A percentile compares a stretch with the other conserved stretches of the same genome.
Conservation (phyloP, 1,140 invertebrate species). For the Heliconius nattereri region DNA sequence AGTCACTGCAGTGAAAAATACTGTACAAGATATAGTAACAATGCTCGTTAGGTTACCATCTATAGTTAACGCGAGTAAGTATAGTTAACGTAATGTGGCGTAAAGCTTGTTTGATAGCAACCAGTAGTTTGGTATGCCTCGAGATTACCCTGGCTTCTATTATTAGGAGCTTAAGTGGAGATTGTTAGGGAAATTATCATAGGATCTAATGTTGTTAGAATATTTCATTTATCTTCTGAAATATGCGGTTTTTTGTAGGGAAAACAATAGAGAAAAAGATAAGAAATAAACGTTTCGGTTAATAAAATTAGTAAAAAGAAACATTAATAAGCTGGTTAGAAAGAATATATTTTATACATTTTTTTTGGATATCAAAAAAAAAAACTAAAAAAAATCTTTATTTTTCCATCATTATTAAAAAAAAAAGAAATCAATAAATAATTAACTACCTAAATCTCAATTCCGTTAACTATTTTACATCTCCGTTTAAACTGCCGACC, state of each 20-base stretch:
- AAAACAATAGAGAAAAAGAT: no score
- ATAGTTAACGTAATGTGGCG: constrained; percentile 45
- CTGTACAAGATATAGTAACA: constrained; percentile 42
- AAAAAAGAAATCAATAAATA: background rate
- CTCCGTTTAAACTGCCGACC: background rate
- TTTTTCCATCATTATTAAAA: background rate
- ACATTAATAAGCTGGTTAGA: no score
- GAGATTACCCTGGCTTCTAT: constrained; percentile 5
- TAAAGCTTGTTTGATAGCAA: constrained; percentile 46
- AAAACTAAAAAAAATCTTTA: background rate
- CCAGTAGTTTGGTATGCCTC: constrained; percentile 14
- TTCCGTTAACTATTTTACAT: background rate
- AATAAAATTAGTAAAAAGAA: no score
- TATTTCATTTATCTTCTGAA: background rate
- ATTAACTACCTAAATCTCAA: background rate
- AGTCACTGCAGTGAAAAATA: constrained; percentile 42
- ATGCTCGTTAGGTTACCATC: constrained; percentile 34
- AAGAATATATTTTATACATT: no score
- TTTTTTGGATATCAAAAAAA: no score
- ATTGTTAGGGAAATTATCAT: constrained; percentile 14
- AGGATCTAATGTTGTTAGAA: background rate
- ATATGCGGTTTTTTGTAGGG: background rate
- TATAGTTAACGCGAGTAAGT: constrained; percentile 45
- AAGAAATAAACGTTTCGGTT: no score
- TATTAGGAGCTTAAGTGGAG: background rate